These are phyloP conservation scores for Sisor rabdophorus DNA, from an alignment of 2,113 vertebrate species.

Conservation along the genomic window DNA sequence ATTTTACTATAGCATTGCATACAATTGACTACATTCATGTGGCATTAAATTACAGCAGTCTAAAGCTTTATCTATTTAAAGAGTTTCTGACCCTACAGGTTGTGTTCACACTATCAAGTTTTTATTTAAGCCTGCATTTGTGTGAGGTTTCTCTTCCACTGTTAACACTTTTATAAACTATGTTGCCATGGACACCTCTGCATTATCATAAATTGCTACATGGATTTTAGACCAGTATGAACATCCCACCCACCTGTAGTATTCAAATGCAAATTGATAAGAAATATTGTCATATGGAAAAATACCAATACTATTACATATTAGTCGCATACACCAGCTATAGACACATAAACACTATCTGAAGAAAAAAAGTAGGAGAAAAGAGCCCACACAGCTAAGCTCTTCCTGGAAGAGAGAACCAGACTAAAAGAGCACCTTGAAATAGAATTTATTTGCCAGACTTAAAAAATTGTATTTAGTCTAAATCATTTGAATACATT, in stretches of 20 bases:
- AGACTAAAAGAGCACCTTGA: slow-evolving; percentile 35
- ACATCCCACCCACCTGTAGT: slow-evolving; percentile 28
- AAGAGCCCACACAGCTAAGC: not conserved
- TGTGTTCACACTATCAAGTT: too few species aligned
- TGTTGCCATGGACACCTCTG: slow-evolving; percentile 50
- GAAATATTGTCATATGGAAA: slow-evolving; percentile 4
- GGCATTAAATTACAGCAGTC: not conserved
- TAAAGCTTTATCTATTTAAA: not conserved
- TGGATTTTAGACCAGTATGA: slow-evolving; percentile 35
- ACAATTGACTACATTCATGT: not conserved
- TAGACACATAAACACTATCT: not conserved
- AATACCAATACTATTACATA: not conserved
- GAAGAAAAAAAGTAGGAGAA: not conserved
- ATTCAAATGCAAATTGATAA: slow-evolving; percentile 19
- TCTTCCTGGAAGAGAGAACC: slow-evolving; percentile 16
- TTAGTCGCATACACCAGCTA: not conserved
- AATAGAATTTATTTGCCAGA: slow-evolving; percentile 12
- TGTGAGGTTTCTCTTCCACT: slow-evolving; percentile 43
- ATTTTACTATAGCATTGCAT: not conserved
- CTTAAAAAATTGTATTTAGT: slow-evolving; percentile 16
- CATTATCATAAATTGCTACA: slow-evolving; percentile 41
- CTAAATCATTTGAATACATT: slow-evolving; percentile 49
- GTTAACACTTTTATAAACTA: slow-evolving; percentile 61
- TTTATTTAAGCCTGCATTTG: too few species aligned
- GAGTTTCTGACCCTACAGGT: too few species aligned